These are phyloP conservation scores for Trichonephila clavipes DNA, from an alignment of 1,140 invertebrate species.

Conservation along the genomic window DNA sequence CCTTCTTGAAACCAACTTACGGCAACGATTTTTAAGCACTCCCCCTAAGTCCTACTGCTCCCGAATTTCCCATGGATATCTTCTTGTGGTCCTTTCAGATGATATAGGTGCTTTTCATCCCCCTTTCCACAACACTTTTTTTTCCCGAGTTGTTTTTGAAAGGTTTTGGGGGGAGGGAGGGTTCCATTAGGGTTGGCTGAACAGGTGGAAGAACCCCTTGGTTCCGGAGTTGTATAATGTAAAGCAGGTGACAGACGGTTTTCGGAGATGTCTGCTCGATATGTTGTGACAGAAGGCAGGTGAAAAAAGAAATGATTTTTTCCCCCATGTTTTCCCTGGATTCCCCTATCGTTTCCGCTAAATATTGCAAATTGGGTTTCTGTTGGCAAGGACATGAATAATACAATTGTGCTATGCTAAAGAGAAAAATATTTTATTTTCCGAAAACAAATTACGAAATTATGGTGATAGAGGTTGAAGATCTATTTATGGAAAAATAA, in stretches of 20 bases:
- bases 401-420: too few relatives aligned
- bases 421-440: too few relatives aligned
- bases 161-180: neutral
- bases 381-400: neutral
- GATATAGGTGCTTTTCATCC: neutral
- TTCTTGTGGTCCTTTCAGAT: neutral
- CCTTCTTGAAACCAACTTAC: neutral
- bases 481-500: too few relatives aligned
- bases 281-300: neutral
- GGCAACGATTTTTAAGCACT: neutral
- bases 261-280: too few relatives aligned
- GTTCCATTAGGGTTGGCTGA: neutral
- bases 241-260: neutral
- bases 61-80: neutral
- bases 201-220: slow-evolving; percentile 19
- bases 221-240: slow-evolving; percentile 5
- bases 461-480: too few relatives aligned
- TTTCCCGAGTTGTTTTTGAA: neutral
- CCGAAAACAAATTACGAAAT: too few relatives aligned
- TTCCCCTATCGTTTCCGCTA: neutral
- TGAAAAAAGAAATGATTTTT: neutral
- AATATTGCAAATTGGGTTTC: neutral
- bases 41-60: neutral
- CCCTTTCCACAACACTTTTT: neutral
- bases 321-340: neutral